Base-by-base conservation (phyloP, 2,888 invertebrate genomes). In the Macaria notata region DNA sequence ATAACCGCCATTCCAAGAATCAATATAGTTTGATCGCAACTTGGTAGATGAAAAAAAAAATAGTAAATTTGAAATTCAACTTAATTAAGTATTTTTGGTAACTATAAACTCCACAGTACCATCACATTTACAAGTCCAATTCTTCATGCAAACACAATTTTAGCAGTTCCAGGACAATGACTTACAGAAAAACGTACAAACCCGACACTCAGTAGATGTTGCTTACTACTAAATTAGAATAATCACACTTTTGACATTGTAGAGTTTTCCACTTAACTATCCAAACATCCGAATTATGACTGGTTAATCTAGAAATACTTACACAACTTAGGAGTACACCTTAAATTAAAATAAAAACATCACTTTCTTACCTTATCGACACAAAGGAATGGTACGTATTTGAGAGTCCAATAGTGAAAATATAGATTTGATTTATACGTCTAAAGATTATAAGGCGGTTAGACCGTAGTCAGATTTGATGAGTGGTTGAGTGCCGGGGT, bases 381-480 rank as follows among this genome's bases (percentile, higher is more conserved):
- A 85, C 82, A 81, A 83, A 83, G 91, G 90, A 91, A 91, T 91
- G 90, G 86, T 90, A 84, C 78, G 83, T 84, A 82, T 78, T 77
- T 38, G 78, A 81, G 71, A 80, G 81, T 88, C 80, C 78, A 65
- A 79, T 84, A 83, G 79, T 82, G 83, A 89, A 90, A 78, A 89
- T 88, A 90, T 84, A 85, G 77, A 74, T 78, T 71, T 81, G 81
- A 77, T 86, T 82, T 86, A 88, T 77, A 86, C 75, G 74, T 83
- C 79, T 85, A 83, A 79, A 73, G 86, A 90, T 91, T 91, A 91
- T 91, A 91, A 91, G 89, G 96, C 94, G 81, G 96, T 97, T 75
- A 97, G 93, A 83, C 96, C 97, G 81, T 97, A 97, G 89, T 97
- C 97, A 71, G 96, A 96, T 88, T 97, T 97, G 76, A 96, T 96